These are phyloP conservation scores for Plemyria rubiginata DNA, from an alignment of 2,888 invertebrate genomes.

Conservation along the genomic window DNA sequence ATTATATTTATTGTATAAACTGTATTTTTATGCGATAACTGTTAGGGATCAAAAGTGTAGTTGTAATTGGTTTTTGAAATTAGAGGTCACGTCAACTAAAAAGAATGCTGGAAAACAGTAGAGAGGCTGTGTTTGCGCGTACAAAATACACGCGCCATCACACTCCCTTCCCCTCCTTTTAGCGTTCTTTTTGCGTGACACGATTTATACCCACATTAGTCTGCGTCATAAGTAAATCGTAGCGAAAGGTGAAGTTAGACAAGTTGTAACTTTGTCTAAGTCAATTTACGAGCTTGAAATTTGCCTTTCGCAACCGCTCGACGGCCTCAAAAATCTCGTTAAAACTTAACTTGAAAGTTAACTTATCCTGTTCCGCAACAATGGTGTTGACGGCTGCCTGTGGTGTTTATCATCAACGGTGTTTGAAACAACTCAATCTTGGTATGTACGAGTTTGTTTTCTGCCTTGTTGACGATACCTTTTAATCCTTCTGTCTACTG, in stretches of 20 bases:
- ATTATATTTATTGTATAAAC: too few species aligned
- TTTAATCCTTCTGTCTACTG: neutral
- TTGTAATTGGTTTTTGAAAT: too few species aligned
- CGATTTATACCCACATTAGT: too few species aligned
- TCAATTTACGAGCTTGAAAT: constrained; percentile 64
- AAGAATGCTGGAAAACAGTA: too few species aligned
- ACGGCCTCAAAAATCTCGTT: constrained; percentile 71
- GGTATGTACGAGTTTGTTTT: constrained; percentile 17
- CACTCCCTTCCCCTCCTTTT: too few species aligned
- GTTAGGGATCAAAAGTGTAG: too few species aligned
- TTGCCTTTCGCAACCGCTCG: constrained; percentile 54
- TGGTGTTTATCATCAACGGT: constrained; percentile 32
- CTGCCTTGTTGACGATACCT: neutral
- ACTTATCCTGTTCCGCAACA: constrained; percentile 45
- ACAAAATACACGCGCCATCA: too few species aligned
- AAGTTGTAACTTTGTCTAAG: constrained; percentile 61
- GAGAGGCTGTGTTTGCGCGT: too few species aligned
- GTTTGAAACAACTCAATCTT: constrained; percentile 36
- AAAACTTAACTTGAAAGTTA: constrained; percentile 63
- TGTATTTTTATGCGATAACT: too few species aligned
- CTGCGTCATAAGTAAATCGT: constrained; percentile 38
- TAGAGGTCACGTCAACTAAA: too few species aligned
- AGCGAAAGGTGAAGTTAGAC: constrained; percentile 49
- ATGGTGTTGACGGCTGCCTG: constrained; percentile 39
- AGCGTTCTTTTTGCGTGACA: too few species aligned